Conservation (phyloP, 2,797 vertebrate species). For the Pyrocephalus nanus region DNA sequence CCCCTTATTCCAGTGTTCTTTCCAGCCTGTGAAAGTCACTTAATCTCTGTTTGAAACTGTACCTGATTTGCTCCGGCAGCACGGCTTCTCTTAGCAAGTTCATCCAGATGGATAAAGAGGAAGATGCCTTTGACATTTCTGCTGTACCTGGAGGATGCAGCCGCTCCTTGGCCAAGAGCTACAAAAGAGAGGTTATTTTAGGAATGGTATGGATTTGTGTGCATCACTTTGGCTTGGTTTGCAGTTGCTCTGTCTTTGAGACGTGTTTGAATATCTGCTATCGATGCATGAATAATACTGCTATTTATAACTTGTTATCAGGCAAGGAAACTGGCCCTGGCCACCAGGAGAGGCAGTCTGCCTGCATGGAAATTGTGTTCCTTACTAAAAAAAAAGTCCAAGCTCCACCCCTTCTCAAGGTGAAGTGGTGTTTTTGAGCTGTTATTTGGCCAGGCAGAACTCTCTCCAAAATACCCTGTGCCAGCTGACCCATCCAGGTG, state of each 20-base stretch:
- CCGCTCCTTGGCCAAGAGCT: neutral
- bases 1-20: slow-evolving; percentile 36
- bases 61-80: slow-evolving; percentile 47
- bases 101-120: slow-evolving; percentile 41
- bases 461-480: neutral
- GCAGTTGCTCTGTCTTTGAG: neutral
- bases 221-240: neutral
- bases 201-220: slow-evolving; percentile 27
- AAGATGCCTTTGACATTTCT: slow-evolving; percentile 58
- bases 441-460: neutral
- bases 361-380: fast-evolving
- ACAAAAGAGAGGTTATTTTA: slow-evolving; percentile 41
- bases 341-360: neutral
- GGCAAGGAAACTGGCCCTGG: neutral
- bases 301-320: slow-evolving; percentile 20
- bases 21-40: slow-evolving; percentile 47
- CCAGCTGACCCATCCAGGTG: neutral
- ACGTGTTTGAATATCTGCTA: neutral
- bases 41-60: slow-evolving; percentile 64
- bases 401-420: neutral
- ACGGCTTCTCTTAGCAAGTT: slow-evolving; percentile 12
- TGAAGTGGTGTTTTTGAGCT: neutral
- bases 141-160: slow-evolving; percentile 9
- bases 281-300: neutral
- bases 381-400: neutral